Percentiles rank a stretch among this genome's conserved stretches.
These are phyloP conservation scores for Palythoa grandiflora DNA, from an alignment of 92 coral and sea anemone genomes.

Conservation along the genomic window DNA sequence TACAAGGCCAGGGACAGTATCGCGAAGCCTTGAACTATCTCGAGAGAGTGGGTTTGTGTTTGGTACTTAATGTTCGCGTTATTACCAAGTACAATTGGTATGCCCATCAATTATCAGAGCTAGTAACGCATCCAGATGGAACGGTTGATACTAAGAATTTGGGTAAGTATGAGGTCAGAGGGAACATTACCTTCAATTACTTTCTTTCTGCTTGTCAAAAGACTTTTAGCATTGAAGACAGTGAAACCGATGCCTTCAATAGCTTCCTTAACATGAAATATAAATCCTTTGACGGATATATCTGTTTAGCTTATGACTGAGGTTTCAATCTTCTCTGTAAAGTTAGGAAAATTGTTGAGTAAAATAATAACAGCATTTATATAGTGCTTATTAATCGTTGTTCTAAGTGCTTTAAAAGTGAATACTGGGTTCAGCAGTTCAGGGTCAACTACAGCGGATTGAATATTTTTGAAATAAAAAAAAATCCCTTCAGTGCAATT, in stretches of 20 bases:
- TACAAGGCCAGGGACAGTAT: conserved; percentile 51
- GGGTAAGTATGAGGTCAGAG: conserved; percentile 51
- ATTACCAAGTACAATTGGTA: conserved; percentile 65
- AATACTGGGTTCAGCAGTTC: no score
- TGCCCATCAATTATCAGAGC: conserved; percentile 55
- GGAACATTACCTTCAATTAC: neutral
- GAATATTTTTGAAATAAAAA: no score
- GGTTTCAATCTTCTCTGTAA: no score
- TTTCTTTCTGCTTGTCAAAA: neutral
- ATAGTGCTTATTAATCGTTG: no score
- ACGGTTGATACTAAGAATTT: conserved; percentile 38
- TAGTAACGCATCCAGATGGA: conserved; percentile 61
- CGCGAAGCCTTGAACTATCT: conserved; percentile 59
- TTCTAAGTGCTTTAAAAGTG: no score
- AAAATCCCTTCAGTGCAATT: no score
- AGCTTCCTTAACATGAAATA: no score
- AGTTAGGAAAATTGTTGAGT: no score
- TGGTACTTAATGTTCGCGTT: conserved; percentile 44
- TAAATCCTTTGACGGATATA: no score
- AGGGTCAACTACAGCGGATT: no score
- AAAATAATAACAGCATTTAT: no score
- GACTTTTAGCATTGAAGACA: neutral
- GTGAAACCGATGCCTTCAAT: neutral
- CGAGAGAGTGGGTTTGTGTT: conserved; percentile 64
- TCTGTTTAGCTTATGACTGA: no score